Evolutionary conservation across 1,140 invertebrate species (phyloP).

Genomic region (Tenebrio molitor): DNA sequence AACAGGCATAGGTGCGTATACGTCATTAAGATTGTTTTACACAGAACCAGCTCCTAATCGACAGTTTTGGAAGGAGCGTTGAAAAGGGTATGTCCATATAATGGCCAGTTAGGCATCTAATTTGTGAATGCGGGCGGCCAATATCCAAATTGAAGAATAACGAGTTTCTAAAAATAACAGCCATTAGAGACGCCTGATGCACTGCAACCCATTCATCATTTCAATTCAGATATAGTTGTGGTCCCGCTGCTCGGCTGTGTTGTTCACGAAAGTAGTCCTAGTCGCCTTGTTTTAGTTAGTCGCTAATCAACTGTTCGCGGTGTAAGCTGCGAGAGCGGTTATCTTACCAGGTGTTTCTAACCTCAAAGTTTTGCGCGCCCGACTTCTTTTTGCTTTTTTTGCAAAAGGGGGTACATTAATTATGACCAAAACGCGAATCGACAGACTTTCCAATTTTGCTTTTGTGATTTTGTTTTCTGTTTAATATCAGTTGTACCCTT

Average conservation of each 20-base stretch:
- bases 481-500: background rate
- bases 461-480: slow-evolving; percentile 4
- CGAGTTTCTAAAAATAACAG: slow-evolving; percentile 33
- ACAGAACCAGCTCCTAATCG: no score
- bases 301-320: slow-evolving; percentile 30
- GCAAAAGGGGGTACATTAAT: background rate
- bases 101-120: background rate
- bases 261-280: slow-evolving; percentile 6
- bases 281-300: slow-evolving; percentile 34
- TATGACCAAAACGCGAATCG: slow-evolving; percentile 15
- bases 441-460: background rate
- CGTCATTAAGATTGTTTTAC: no score
- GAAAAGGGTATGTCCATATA: slow-evolving; percentile 4
- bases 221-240: slow-evolving; percentile 40
- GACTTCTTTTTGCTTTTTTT: slow-evolving; percentile 8
- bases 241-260: slow-evolving; percentile 4
- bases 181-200: slow-evolving; percentile 40
- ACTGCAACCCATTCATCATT: slow-evolving; percentile 47
- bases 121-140: slow-evolving; percentile 6
- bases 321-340: slow-evolving; percentile 5
- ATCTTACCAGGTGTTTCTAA: slow-evolving; percentile 32
- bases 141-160: slow-evolving; percentile 37
- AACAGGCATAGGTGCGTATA: no score
- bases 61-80: background rate
- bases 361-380: slow-evolving; percentile 33